Base-by-base conservation (phyloP, 2,797 vertebrate species). In the Acanthopagrus latus region DNA sequence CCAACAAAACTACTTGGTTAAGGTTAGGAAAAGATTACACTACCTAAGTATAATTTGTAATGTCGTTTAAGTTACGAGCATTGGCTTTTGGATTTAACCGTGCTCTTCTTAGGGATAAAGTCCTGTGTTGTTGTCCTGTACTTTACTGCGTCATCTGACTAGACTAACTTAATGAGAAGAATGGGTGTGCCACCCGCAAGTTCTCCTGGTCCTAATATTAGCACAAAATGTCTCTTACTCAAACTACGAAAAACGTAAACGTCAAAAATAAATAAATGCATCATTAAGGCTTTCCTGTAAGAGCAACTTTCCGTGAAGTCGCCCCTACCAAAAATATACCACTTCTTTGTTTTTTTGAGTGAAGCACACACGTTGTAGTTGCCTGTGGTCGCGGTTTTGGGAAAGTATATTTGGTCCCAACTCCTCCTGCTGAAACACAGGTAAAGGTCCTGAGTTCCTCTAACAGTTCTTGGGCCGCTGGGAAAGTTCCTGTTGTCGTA, bases 401-500 rank as follows among this genome's bases (percentile, higher is more conserved):
- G 41, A 14, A 20, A 3, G 20, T 43, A 46, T 18, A 27, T 18
- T 21, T 38, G 33, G 9, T 13, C 2, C 38, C 11, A 23, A 3
- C 14, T 27, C 9, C 27, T 57, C 11, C 38, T 44, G 51, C 50
- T 5, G 12, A 50, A 48, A 25, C 38, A 59, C 18, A 29, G 6
- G 7, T 50, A 60, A 21, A 43, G 14, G 18, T 62, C 13, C 16
- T 0, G 10, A 62, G 14, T 50, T 68, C 10, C 14, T 56, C 25
- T 29, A 29, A 71, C 25, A 11, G 7, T 52, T 71, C 46, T 47
- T 17, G 6, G 47, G 25, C 44, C 2, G 1, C 29, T 46, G n/a
- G n/a, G 17, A 77, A 66, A 59, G 41, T 59, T 75, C 14, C 43
- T 23, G 7, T n/a, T 21, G 62, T 64, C 12, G 52, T 59, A 76